Conservation (phyloP, 2,888 invertebrate genomes). For the Mellilla xanthometata region DNA sequence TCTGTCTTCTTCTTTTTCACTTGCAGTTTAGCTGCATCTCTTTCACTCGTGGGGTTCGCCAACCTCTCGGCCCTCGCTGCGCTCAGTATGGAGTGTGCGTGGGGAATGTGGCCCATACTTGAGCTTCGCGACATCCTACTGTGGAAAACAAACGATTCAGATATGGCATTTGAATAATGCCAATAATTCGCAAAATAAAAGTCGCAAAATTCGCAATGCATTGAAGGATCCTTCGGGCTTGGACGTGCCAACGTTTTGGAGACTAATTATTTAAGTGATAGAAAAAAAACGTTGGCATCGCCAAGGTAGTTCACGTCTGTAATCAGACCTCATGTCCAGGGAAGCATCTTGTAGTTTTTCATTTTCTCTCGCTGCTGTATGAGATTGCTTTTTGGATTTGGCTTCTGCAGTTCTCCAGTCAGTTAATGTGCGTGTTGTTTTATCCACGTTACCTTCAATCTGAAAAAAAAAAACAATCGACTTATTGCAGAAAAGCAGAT, state of each 20-base stretch:
- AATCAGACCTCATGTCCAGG: conserved; percentile 70
- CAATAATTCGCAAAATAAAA: conserved; percentile 43
- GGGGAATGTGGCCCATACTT: conserved; percentile 82
- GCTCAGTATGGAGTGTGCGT: conserved; percentile 71
- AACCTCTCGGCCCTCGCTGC: conserved; percentile 68
- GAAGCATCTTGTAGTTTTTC: conserved; percentile 93
- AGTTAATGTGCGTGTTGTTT: conserved; percentile 89
- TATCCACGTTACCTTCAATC: conserved; percentile 92
- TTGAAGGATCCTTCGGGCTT: conserved; percentile 65
- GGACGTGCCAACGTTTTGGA: conserved; percentile 37
- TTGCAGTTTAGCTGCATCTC: conserved; percentile 90
- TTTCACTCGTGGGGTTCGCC: conserved; percentile 66
- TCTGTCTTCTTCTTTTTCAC: conserved; percentile 94
- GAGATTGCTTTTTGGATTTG: conserved; percentile 95
- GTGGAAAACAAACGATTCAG: too few species aligned
- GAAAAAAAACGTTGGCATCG: conserved; percentile 16
- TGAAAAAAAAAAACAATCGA: conserved; percentile 45
- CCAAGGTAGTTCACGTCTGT: conserved; percentile 20
- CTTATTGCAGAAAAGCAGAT: too few species aligned
- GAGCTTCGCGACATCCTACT: conserved; percentile 79
- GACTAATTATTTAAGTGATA: conserved; percentile 2
- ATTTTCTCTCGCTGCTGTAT: conserved; percentile 93
- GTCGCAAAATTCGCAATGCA: conserved; percentile 49
- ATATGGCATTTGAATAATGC: conserved; percentile 1
- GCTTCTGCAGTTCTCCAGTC: conserved; percentile 94